phyloP scores from a whole-genome alignment of 1,140 invertebrate species.

The Venustaconcha ellipsiformis region DNA sequence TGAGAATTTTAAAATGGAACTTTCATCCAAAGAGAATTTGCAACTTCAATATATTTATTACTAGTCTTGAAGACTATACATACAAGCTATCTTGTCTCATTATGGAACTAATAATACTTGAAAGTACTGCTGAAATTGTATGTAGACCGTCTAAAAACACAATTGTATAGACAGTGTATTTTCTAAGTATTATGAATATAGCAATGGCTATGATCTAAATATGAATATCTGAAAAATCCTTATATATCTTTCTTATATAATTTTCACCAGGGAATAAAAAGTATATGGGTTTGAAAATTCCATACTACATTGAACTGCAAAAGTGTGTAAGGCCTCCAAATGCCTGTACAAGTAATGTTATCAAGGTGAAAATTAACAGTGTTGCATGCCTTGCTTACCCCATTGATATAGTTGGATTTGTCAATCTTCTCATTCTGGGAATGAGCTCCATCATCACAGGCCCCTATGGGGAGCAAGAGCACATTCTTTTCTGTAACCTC shows the following conservation, averaged over 20 bases:
- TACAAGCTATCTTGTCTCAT: no score
- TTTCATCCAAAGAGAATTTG: no score
- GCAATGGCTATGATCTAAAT: not conserved
- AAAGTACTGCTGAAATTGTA: no score
- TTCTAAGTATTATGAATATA: not conserved
- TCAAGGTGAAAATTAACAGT: not conserved
- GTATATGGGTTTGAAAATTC: not conserved
- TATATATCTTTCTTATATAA: not conserved
- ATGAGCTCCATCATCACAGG: constrained; percentile 95
- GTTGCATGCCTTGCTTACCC: constrained; percentile 74
- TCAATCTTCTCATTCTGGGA: constrained; percentile 99
- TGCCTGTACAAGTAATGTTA: not conserved
- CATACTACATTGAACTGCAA: not conserved
- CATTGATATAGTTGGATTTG: constrained; percentile 92
- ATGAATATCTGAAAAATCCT: not conserved
- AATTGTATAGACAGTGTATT: not conserved
- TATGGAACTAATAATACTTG: no score
- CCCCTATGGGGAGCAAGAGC: constrained; percentile 86
- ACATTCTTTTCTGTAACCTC: constrained; percentile 91
- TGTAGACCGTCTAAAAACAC: not conserved
- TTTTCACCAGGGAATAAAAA: not conserved
- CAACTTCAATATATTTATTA: no score
- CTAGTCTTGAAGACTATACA: no score
- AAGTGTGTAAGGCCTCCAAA: not conserved
- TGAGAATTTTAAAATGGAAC: no score